Base-by-base conservation (phyloP, 2,888 invertebrate genomes). In the Globia sparganii region DNA sequence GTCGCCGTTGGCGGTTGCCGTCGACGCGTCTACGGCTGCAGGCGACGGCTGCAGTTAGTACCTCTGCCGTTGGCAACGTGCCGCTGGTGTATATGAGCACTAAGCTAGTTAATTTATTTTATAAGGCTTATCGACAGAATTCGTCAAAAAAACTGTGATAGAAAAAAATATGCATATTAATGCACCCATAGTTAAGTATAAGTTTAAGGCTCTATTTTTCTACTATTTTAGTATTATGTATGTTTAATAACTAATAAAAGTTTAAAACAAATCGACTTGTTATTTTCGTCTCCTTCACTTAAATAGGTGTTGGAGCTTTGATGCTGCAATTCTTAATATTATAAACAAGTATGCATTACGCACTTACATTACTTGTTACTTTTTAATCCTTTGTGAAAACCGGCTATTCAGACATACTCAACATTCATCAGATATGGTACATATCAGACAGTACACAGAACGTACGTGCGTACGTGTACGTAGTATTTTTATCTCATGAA, bases 101-200 rank as follows among this genome's bases (percentile, higher is more conserved):
- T 53, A 53, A 72, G 40, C 56, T 31, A 73, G 28, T 43, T 37
- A 64, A n/a, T 28, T 21, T 67, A 74, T 37, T 34, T n/a, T 56
- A 9, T 65, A 71, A 69, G 64, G 70, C 73, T 67, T 62, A 69
- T 68, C 69, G 85, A 83, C 62, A 77, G 15, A 88, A 91, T 91
- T 95, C 95, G 95, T 95, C 95, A 95, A 95, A 86, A 94, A 89
- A 91, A 90, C 95, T 95, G 95, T 95, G 95, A 95, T 95, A 94
- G 84, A 91, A 88, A 70, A 84, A 80, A 86, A 84, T 69, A 65
- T 77, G 78, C 66, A 77, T 56, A 34, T 59, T 11, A 61, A 72
- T 74, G 76, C 77, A 75, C 43, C 13, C 9, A 31, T 72, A 72
- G 65, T 59, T 70, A n/a, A n/a, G n/a, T n/a, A 28, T 77, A 80